Evolutionary conservation across 2,888 invertebrate genomes (phyloP), one percentile per base, ranked within the genome.

Genomic region (Drosophila robusta): DNA sequence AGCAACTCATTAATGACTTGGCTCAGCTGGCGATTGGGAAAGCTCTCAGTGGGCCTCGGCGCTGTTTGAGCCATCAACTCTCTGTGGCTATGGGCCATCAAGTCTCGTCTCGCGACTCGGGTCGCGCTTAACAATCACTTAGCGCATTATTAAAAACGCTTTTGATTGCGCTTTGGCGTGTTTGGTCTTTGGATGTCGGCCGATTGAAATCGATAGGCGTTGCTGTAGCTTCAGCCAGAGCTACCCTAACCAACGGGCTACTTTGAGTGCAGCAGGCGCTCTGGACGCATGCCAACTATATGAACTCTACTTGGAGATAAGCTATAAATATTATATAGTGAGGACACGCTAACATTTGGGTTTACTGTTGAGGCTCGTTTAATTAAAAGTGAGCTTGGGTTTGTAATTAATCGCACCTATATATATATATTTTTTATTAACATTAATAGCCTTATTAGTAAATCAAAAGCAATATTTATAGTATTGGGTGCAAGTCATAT

Each of bases 131-230:
- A 85, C 85, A 85, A 85, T 85, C 85, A 85, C 89, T 85, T 85
- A 85, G 87, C 85, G 85, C 89, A 86, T 89, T 89, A 88, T 85
- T 85, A 86, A 89, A 85, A 85, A 89, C 77, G 85, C 88, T 85
- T 89, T 89, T 84, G 83, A 83, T 83, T 89, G 88, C 89, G 79
- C 79, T 85, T 89, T 83, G 82, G 88, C 88, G 82, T 89, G 89
- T 70, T 69, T 62, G 64, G 54, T 58, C 61, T 57, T 61, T 57
- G 60, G 55, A 42, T 45, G 55, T 57, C 34, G 71, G 45, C 49
- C 68, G 67, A 75, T 75, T 75, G 83, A 71, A 85, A 89, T 87
- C 66, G 79, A 84, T 84, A 89, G 88, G 85, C 85, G 79, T 78
- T 56, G 70, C 75, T 36, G 22, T 14, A 51, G 51, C 55, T 38